Evolutionary conservation across 2,888 invertebrate genomes (phyloP).

Genomic region (Alcis repandata): DNA sequence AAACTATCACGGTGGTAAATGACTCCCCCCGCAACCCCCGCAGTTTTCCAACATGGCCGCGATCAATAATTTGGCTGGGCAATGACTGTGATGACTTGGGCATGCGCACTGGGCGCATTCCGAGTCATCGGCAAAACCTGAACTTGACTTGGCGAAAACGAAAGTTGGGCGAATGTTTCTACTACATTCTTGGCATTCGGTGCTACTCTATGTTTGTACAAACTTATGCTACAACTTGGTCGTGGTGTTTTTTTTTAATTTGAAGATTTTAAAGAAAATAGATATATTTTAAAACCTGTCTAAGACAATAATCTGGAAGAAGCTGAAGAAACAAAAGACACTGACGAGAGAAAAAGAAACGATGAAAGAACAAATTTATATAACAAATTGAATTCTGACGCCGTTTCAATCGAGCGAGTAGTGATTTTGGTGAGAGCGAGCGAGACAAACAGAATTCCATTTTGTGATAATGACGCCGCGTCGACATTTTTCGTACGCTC

Average conservation of each 20-base stretch:
- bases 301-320: not conserved
- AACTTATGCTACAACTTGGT: constrained; percentile 33
- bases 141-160: constrained; percentile 86
- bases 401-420: constrained; percentile 50
- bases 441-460: constrained; percentile 66
- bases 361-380: not conserved
- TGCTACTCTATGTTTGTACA: constrained; percentile 36
- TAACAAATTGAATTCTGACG: constrained; percentile 40
- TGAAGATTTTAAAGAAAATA: constrained; percentile 14
- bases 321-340: not conserved
- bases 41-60: constrained; percentile 84
- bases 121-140: constrained; percentile 83
- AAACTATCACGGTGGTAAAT: constrained; percentile 85
- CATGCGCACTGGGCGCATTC: constrained; percentile 71
- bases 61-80: constrained; percentile 86
- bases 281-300: not conserved
- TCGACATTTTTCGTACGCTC: constrained; percentile 36
- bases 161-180: constrained; percentile 84
- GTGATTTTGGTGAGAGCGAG: constrained; percentile 65
- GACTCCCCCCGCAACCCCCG: constrained; percentile 59
- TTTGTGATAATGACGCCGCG: constrained; percentile 58
- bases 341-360: not conserved
- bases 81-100: constrained; percentile 85
- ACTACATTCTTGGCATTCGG: constrained; percentile 74
- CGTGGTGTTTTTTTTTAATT: constrained; percentile 23